Conservation (phyloP, 2,113 vertebrate genomes). For the Sebastes fasciatus region DNA sequence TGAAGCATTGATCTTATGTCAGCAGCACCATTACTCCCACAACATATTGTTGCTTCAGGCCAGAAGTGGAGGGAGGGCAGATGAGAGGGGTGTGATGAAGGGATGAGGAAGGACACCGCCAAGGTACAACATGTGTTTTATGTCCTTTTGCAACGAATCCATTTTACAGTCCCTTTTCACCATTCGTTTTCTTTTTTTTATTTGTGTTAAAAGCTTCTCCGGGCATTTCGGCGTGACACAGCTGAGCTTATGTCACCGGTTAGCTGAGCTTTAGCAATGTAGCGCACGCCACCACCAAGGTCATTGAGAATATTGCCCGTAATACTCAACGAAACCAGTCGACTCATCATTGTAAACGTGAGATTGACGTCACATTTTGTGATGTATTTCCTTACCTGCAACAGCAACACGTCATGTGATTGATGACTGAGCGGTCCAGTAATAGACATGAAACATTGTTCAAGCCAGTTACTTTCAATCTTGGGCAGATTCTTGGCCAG, state of each 20-base stretch:
- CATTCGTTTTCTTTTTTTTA: slow-evolving; percentile 15
- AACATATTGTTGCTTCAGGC: slow-evolving; percentile 77
- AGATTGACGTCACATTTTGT: slow-evolving; percentile 46
- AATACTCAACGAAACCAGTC: slow-evolving; percentile 37
- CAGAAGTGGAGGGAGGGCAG: slow-evolving; percentile 38
- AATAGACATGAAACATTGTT: slow-evolving; percentile 69
- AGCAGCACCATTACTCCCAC: slow-evolving; percentile 76
- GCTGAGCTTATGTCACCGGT: slow-evolving; percentile 41
- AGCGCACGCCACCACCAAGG: slow-evolving; percentile 63
- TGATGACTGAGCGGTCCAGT: slow-evolving; percentile 45
- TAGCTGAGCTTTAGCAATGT: slow-evolving; percentile 36
- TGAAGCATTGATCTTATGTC: slow-evolving; percentile 84
- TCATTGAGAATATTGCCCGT: slow-evolving; percentile 59
- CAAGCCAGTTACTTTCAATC: slow-evolving; percentile 63
- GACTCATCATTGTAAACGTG: slow-evolving; percentile 53
- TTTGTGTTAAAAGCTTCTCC: slow-evolving; percentile 30
- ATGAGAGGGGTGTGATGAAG: slow-evolving; percentile 50
- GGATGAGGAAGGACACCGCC: slow-evolving; percentile 71
- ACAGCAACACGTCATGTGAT: slow-evolving; percentile 50
- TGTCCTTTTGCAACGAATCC: slow-evolving; percentile 43
- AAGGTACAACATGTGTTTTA: slow-evolving; percentile 66
- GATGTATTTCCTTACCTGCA: slow-evolving; percentile 47
- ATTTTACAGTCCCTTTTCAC: slow-evolving; percentile 41
- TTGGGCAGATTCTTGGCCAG: slow-evolving; percentile 67
- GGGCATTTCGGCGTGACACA: slow-evolving; percentile 25